Base-by-base conservation (phyloP, 2,888 invertebrate species). In the Abrostola triplasia region DNA sequence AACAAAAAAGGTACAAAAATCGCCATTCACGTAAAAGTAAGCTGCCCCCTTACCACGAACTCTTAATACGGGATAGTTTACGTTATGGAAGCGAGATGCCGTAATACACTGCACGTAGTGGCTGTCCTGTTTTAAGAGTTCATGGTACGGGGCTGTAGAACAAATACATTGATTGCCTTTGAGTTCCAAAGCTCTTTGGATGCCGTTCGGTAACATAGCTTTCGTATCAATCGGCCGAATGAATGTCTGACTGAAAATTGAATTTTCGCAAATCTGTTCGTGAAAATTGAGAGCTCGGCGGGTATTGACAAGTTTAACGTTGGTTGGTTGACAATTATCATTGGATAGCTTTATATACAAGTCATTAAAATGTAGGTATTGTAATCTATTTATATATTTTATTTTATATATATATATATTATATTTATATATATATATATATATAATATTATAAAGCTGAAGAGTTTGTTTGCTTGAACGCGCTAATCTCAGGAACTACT, bases 201-300 rank as follows among this genome's bases (percentile, higher is more conserved):
- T 8, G 44, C 44, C 13, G 24, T 24, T 24, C 13, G 44, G 44
- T 13, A 44, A 24, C 24, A 24, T 24, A n/a, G 12, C 44, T n/a
- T 13, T 44, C 44, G 24, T 24, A 37, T 54, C 59, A 55, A 71
- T 58, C 54, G 51, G 35, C 35, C 7, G 36, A 12, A 36, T 9
- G 36, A 11, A 35, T 50, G 56, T 52, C 8, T 36, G 75, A 36
- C 50, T 60, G 59, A 41, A 74, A 71, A 72, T 70, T 70, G 51
- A 64, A 74, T 70, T 75, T 72, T 58, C 54, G 6, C 24, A 37
- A 59, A 36, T 40, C 62, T 68, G 68, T 62, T 71, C 64, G 66
- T 54, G 58, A 13, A 48, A 66, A 71, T 72, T 67, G 76, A 71
- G 55, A 73, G 65, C 57, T 70, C 55, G 59, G 24, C 9, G 51